phyloP scores from a whole-genome alignment of 2,888 invertebrate species.

The Meandrusa payeni region DNA sequence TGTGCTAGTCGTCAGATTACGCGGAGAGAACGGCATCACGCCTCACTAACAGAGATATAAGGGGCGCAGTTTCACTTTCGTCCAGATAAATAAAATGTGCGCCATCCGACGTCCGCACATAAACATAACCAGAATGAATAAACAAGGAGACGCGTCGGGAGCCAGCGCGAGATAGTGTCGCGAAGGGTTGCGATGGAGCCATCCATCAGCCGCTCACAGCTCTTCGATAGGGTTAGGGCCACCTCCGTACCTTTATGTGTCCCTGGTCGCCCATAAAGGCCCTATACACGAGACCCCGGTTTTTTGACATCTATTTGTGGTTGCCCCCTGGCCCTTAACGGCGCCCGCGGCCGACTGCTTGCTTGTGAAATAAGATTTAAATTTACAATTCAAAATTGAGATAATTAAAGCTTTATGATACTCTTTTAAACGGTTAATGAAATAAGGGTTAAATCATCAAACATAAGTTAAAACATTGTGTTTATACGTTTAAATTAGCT shows the following conservation, averaged over 20 bases:
- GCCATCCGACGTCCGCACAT: conserved; percentile 57
- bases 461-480: too few species aligned
- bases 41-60: neutral
- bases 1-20: too few species aligned
- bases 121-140: conserved; percentile 75
- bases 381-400: conserved; percentile 36
- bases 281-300: conserved; percentile 66
- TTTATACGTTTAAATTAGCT: too few species aligned
- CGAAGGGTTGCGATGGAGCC: conserved; percentile 70
- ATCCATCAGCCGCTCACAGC: conserved; percentile 75
- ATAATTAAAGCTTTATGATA: conserved; percentile 19
- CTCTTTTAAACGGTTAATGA: conserved; percentile 8
- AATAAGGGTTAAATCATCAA: neutral
- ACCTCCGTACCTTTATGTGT: conserved; percentile 77
- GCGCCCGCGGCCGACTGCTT: conserved; percentile 42
- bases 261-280: conserved; percentile 74
- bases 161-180: conserved; percentile 58
- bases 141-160: conserved; percentile 59
- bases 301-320: conserved; percentile 80
- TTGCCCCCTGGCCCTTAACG: conserved; percentile 69
- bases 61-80: conserved; percentile 8
- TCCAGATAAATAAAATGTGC: conserved; percentile 35
- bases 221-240: conserved; percentile 79
- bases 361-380: conserved; percentile 35
- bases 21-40: too few species aligned